phyloP scores from a whole-genome alignment of 2,113 vertebrate species.

The Isurus oxyrinchus region DNA sequence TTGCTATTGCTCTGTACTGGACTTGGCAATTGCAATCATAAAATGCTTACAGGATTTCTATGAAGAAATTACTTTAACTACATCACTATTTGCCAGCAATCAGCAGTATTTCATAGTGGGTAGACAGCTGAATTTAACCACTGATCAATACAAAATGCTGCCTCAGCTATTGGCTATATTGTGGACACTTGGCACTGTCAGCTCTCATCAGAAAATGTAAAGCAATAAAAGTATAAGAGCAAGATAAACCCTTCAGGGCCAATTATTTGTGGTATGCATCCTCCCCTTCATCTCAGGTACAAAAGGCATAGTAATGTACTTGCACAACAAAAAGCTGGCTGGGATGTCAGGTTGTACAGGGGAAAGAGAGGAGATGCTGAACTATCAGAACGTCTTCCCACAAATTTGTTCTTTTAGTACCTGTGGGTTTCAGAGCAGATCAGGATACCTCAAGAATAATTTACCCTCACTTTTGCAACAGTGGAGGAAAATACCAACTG shows the following conservation, averaged over 20 bases:
- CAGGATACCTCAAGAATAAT: neutral
- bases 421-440: neutral
- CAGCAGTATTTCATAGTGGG: slow-evolving; percentile 29
- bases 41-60: slow-evolving; percentile 27
- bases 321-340: neutral
- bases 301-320: slow-evolving; percentile 10
- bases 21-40: slow-evolving; percentile 19
- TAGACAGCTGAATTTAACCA: neutral
- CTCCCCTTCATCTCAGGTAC: neutral
- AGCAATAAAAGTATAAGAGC: slow-evolving; percentile 8
- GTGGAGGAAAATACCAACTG: neutral
- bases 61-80: slow-evolving; percentile 32
- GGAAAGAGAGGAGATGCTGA: neutral
- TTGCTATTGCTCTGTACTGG: neutral
- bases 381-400: neutral
- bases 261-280: slow-evolving; percentile 13
- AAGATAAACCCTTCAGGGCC: slow-evolving; percentile 26
- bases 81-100: slow-evolving; percentile 31
- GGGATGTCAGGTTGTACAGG: neutral
- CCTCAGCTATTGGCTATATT: slow-evolving; percentile 19
- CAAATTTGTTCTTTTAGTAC: neutral
- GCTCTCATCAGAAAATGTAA: neutral
- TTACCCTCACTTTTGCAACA: neutral
- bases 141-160: slow-evolving; percentile 31
- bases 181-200: slow-evolving; percentile 24